Percentiles rank a stretch among this genome's conserved stretches.
These are phyloP conservation scores for Murina feae DNA, from an alignment of 2,113 vertebrate genomes.

Conservation along the genomic window DNA sequence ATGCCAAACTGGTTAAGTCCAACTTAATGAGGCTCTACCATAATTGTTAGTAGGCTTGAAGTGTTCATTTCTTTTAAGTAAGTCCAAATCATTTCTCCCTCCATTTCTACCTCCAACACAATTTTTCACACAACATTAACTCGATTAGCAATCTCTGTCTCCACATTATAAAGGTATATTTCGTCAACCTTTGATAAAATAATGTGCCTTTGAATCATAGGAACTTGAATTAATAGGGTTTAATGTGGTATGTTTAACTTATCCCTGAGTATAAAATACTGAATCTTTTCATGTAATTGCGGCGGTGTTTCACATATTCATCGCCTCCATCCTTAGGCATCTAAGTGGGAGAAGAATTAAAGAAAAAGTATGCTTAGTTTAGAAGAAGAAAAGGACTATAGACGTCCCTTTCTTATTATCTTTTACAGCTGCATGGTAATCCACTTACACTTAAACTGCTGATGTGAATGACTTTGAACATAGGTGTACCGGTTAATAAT, in stretches of 20 bases:
- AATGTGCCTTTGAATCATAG: conserved; percentile 8
- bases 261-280: background rate
- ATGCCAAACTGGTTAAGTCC: conserved; percentile 4
- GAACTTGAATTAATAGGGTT: background rate
- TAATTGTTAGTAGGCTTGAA: background rate
- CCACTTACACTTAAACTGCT: background rate
- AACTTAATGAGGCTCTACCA: background rate
- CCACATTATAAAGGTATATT: background rate
- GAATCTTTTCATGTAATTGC: background rate
- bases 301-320: background rate
- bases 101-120: background rate
- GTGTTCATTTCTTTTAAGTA: conserved; percentile 40
- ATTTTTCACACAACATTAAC: conserved; percentile 19
- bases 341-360: background rate
- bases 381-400: background rate
- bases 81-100: background rate
- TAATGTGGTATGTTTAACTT: background rate
- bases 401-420: background rate
- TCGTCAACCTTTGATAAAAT: conserved; percentile 19
- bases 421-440: background rate
- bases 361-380: background rate
- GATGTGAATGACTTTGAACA: background rate
- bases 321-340: background rate
- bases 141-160: conserved; percentile 22
- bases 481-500: background rate